phyloP scores from a whole-genome alignment of 2,888 invertebrate species.

The Stenodema calcarata region DNA sequence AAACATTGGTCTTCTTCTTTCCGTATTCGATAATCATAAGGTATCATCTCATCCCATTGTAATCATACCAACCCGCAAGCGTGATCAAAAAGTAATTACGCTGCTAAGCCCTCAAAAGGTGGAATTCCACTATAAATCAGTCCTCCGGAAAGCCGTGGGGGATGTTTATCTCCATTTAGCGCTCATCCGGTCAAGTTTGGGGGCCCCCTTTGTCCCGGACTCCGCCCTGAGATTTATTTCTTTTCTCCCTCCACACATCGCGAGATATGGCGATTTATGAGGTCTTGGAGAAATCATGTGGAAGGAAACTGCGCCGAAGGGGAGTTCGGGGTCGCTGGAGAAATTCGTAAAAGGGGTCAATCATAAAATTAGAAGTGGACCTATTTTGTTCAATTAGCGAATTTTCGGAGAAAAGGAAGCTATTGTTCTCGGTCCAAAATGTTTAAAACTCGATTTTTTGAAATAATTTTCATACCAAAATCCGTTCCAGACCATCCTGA shows the following conservation, averaged over 20 bases:
- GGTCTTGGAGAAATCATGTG: conserved; percentile 4
- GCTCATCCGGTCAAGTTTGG: conserved; percentile 32
- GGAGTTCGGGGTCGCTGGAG: background rate
- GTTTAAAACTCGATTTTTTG: no score
- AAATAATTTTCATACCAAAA: no score
- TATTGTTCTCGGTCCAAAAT: no score
- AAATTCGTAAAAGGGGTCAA: background rate
- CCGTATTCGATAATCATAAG: no score
- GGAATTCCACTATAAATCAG: background rate
- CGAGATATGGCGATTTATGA: conserved; percentile 35
- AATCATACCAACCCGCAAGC: background rate
- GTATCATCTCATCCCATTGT: background rate
- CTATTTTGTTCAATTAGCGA: no score
- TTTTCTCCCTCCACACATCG: background rate
- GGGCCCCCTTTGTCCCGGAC: background rate
- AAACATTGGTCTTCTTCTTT: no score
- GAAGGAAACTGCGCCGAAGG: background rate
- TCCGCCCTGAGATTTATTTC: background rate
- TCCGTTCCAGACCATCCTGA: no score
- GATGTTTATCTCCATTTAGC: conserved; percentile 31
- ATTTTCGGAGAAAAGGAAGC: no score
- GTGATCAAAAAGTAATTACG: background rate
- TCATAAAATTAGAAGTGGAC: no score
- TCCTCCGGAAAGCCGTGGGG: background rate
- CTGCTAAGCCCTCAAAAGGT: background rate